Evolutionary conservation across 2,888 invertebrate genomes (phyloP), one percentile per base, ranked within the genome.

Genomic region (Ormyrus nitidulus): DNA sequence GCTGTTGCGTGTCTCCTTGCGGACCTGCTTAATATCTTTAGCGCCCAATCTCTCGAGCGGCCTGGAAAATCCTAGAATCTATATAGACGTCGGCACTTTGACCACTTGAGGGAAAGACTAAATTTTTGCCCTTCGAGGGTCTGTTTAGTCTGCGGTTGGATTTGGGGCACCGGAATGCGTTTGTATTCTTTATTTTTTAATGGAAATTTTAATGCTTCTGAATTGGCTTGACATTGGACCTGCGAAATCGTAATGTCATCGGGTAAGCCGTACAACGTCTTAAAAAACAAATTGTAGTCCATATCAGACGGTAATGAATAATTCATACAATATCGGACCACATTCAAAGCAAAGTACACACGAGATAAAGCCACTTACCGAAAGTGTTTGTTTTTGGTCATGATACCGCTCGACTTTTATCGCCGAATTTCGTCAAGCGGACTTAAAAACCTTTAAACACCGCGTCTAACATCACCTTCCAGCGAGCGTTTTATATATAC

Each of bases 391-490:
- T 34, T 34, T 34, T 34, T 34, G 34, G 34, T 34, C 34, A 34
- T 4, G 34, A 34, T 34, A 59, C 68, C 59, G 85, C 13, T 56
- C 84, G 84, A 86, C 84, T 85, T 34, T 34, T 34, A 34, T 34
- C 34, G 34, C 34, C 34, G 34, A 34, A 34, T 34, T 34, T 34
- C 34, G 34, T 34, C 34, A 34, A 34, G 34, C 34, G 34, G 34
- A 34, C 34, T 34, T 34, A 34, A 34, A 34, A 4, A 34, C 34
- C 34, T 34, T 34, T 34, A 34, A 34, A 34, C 34, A 4, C 34
- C 34, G 34, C 4, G 3, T 34, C 34, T 19, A 4, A 13, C 13
- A 13, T 0, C 34, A 34, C 34, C 34, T 34, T 4, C 34, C 34
- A 19, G 19, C 19, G 34, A 34, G 34, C 34, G 4, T 34, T 34